Percentiles rank a stretch among this genome's conserved stretches.
These are phyloP conservation scores for Cetoscarus ocellatus DNA, from an alignment of 2,797 vertebrate genomes.

Conservation along the genomic window DNA sequence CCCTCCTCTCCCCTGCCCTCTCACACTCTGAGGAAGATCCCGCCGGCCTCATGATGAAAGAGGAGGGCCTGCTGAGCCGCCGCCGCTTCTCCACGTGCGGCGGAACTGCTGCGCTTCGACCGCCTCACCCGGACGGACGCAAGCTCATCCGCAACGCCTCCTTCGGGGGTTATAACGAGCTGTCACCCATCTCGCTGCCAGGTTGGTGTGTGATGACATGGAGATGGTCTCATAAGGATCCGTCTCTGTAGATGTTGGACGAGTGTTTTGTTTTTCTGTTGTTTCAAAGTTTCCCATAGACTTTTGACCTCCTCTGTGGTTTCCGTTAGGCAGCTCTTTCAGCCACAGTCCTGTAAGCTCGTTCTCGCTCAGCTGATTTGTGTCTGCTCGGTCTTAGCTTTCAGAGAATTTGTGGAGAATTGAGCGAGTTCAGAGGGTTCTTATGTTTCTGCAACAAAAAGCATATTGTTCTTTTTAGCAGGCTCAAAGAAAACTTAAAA, in stretches of 20 bases:
- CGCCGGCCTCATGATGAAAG: conserved; percentile 89
- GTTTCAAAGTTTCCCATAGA: not conserved
- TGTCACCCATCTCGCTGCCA: conserved; percentile 90
- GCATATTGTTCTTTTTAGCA: conserved; percentile 3
- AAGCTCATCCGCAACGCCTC: conserved; percentile 98
- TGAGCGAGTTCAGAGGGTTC: not conserved
- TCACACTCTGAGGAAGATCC: conserved; percentile 41
- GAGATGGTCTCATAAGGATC: conserved; percentile 2
- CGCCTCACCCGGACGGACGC: conserved; percentile 90
- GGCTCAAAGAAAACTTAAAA: not conserved
- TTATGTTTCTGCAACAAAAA: conserved; percentile 13
- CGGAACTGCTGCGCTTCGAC: conserved; percentile 87
- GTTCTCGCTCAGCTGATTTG: not conserved
- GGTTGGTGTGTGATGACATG: conserved; percentile 83
- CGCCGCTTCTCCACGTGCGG: conserved; percentile 95
- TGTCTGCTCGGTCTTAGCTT: not conserved
- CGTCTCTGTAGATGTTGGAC: conserved; percentile 4
- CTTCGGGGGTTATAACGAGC: conserved; percentile 96
- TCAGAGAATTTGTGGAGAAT: not conserved
- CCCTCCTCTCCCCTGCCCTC: conserved; percentile 12
- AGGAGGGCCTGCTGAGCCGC: conserved; percentile 90
- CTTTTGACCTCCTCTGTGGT: not conserved
- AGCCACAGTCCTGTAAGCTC: not conserved
- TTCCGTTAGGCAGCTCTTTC: not conserved
- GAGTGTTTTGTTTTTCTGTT: not conserved